Conservation (phyloP, 2,113 vertebrate species). For the Pelodiscus sinensis region DNA sequence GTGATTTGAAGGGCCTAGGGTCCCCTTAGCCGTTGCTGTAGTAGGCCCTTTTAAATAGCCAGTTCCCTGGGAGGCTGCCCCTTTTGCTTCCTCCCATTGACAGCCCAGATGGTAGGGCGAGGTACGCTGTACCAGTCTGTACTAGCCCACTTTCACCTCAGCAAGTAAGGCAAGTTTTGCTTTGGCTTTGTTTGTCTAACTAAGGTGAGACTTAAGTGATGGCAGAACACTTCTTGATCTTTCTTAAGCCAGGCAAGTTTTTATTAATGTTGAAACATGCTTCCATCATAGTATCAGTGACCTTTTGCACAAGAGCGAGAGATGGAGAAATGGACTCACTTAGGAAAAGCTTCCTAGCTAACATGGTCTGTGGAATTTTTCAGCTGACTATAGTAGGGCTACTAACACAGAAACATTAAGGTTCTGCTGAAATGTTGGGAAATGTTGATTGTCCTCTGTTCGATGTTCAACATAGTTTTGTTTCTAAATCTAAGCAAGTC, state of each 20-base stretch:
- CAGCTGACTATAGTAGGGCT: not conserved
- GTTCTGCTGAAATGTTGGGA: not conserved
- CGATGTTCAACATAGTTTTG: slow-evolving; percentile 15
- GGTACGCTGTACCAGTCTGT: too few species aligned
- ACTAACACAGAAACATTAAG: not conserved
- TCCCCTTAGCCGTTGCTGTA: too few species aligned
- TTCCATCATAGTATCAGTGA: not conserved
- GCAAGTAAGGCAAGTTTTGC: slow-evolving; percentile 48
- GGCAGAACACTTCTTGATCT: not conserved
- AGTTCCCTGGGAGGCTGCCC: too few species aligned
- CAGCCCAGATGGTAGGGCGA: too few species aligned
- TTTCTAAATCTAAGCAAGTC: slow-evolving; percentile 31
- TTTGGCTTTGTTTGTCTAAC: slow-evolving; percentile 23
- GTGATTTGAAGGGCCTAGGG: too few species aligned
- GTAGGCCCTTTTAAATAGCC: too few species aligned
- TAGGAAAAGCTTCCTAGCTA: not conserved
- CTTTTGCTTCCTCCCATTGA: too few species aligned
- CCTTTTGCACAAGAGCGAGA: not conserved
- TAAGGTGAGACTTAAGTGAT: slow-evolving; percentile 37
- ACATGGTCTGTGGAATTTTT: not conserved
- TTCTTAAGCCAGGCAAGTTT: not conserved
- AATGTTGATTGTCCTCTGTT: not conserved
- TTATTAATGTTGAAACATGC: not conserved
- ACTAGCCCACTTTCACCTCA: too few species aligned
- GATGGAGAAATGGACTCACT: not conserved